Conservation (phyloP, 2,113 vertebrate species). For the Tinamus guttatus region DNA sequence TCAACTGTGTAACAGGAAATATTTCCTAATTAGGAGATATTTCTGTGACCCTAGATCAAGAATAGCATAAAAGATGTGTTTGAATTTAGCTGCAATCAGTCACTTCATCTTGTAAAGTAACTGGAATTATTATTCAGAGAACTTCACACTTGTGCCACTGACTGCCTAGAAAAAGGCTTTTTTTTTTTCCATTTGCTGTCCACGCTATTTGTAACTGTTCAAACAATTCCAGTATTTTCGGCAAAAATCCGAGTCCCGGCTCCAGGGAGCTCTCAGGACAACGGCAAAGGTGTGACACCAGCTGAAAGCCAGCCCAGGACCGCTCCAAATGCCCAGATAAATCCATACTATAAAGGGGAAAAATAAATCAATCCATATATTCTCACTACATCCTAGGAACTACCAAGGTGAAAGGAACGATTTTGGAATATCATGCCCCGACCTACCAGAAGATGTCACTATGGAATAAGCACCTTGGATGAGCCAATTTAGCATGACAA, state of each 20-base stretch:
- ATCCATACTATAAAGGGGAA: neutral
- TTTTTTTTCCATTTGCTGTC: neutral
- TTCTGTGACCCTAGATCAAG: neutral
- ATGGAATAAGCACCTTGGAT: neutral
- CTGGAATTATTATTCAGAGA: neutral
- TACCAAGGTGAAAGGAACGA: neutral
- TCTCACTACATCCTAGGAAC: neutral
- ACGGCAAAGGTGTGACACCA: neutral
- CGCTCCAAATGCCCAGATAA: neutral
- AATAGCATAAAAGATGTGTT: neutral
- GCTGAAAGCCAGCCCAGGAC: neutral
- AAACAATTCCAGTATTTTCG: neutral
- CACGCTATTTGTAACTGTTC: neutral
- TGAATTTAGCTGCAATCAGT: neutral
- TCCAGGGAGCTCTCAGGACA: neutral
- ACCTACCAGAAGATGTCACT: conserved; percentile 56
- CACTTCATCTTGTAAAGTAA: neutral
- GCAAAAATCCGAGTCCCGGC: neutral
- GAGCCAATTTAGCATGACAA: neutral
- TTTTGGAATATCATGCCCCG: neutral
- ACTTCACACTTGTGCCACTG: neutral
- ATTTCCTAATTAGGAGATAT: neutral
- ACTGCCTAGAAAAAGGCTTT: neutral
- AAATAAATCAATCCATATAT: neutral
- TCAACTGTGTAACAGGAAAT: neutral